Percentiles rank a stretch among this genome's conserved stretches.
These are phyloP conservation scores for Alfaro cultratus DNA, from an alignment of 2,797 vertebrate species.

Conservation along the genomic window DNA sequence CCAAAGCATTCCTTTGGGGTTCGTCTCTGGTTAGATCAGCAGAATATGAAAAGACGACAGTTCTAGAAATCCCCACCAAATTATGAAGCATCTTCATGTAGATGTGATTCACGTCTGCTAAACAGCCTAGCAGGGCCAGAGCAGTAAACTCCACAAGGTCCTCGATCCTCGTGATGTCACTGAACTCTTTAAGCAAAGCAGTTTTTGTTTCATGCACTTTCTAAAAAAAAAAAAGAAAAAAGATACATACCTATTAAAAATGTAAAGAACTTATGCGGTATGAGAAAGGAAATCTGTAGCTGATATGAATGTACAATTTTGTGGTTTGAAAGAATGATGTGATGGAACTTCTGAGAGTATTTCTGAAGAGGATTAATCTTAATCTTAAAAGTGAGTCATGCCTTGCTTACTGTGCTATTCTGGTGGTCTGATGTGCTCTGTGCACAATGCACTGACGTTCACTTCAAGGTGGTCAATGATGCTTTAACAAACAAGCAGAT, in stretches of 20 bases:
- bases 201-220: background rate
- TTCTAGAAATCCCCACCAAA: background rate
- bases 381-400: background rate
- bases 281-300: background rate
- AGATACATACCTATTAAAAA: background rate
- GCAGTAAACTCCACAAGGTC: background rate
- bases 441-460: constrained; percentile 12
- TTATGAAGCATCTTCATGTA: background rate
- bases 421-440: background rate
- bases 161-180: background rate
- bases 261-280: background rate
- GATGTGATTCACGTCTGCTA: background rate
- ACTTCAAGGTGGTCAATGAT: constrained; percentile 72
- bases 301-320: background rate
- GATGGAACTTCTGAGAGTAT: background rate
- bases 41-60: background rate
- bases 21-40: background rate
- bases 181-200: background rate
- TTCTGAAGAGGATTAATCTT: background rate
- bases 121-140: background rate
- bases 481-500: constrained; percentile 77
- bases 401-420: background rate
- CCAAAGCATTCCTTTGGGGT: background rate
- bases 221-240: background rate
- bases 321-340: background rate